Base-by-base conservation (phyloP, 2,113 vertebrate species). In the Zeus faber region DNA sequence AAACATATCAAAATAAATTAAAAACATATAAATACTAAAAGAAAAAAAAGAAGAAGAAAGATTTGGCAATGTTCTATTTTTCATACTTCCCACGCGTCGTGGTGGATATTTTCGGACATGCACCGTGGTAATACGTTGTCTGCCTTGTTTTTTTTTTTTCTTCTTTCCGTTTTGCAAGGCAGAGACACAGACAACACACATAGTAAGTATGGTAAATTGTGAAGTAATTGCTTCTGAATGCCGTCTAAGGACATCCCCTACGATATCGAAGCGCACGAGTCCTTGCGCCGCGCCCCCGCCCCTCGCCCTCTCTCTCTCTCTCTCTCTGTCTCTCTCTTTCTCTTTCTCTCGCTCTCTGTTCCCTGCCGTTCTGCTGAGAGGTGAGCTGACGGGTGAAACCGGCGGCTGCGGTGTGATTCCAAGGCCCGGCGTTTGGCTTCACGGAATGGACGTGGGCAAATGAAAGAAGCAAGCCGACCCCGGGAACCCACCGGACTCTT, bases 1-100 rank as follows among this genome's bases (percentile, higher is more conserved):
- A 29, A 73, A 77, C 60, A 74, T 76, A 83, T 78, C 46, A 76
- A 90, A 87, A 84, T 85, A 88, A 87, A 83, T 86, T 82, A 84
- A 49, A n/a, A 84, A 87, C 61, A 81, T 76, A 80, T 75, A 85
- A 81, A 83, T 79, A 81, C 43, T 59, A 56, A 74, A 58, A 35
- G 23, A 17, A 74, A 21, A 56, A 49, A 58, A 65, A 29, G 40
- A 43, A 65, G 26, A 49, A 47, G 60, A 68, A 78, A 60, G 33
- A 81, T 88, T 89, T 89, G 88, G 88, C 88, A 91, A 88, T 51
- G 60, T 58, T 43, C 46, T 76, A 44, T 74, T 72, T 72, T 31
- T 60, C 66, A 35, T 49, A 65, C 53, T 45, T 52, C 58, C 43
- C 47, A 23, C 58, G 49, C 49, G 49, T 61, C 54, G 26, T n/a